Conservation (phyloP, 2,113 vertebrate genomes). For the Microtus ochrogaster region DNA sequence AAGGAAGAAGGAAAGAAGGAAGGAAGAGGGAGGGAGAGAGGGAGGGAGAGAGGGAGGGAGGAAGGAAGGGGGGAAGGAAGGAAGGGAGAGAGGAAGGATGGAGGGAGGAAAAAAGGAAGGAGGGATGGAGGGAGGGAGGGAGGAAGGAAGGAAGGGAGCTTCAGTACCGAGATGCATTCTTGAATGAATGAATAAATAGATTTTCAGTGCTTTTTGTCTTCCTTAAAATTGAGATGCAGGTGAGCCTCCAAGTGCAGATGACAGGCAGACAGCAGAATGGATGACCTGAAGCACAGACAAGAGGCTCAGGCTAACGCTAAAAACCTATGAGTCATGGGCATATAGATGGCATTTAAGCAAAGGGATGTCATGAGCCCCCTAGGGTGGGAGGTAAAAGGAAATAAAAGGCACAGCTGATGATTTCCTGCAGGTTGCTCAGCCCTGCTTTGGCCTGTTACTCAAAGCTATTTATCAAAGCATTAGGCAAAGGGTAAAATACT, state of each 20-base stretch:
- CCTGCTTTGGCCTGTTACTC: slow-evolving; percentile 60
- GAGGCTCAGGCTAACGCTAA: slow-evolving; percentile 22
- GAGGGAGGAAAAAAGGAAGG: too few relatives aligned
- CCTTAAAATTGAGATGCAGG: slow-evolving; percentile 47
- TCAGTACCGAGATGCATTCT: background rate
- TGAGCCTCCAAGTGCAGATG: slow-evolving; percentile 39
- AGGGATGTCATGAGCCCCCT: slow-evolving; percentile 26
- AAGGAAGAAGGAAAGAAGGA: too few relatives aligned
- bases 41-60: too few relatives aligned
- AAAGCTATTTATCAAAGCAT: slow-evolving; percentile 66
- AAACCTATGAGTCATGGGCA: slow-evolving; percentile 47
- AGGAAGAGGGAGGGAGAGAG: too few relatives aligned
- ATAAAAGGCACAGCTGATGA: background rate
- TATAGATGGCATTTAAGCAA: slow-evolving; percentile 46
- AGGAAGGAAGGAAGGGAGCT: background rate
- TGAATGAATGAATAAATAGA: background rate
- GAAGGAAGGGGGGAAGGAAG: too few relatives aligned
- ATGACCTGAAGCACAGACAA: slow-evolving; percentile 56
- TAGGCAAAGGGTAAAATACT: slow-evolving; percentile 48
- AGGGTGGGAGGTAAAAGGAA: background rate
- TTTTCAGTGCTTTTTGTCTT: slow-evolving; percentile 5
- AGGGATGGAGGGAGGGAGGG: background rate
- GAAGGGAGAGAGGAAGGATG: too few relatives aligned
- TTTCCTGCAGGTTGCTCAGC: slow-evolving; percentile 42
- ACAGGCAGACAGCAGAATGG: slow-evolving; percentile 51